These are phyloP conservation scores for Medauroidea extradentata DNA, from an alignment of 1,140 invertebrate genomes.

Conservation along the genomic window DNA sequence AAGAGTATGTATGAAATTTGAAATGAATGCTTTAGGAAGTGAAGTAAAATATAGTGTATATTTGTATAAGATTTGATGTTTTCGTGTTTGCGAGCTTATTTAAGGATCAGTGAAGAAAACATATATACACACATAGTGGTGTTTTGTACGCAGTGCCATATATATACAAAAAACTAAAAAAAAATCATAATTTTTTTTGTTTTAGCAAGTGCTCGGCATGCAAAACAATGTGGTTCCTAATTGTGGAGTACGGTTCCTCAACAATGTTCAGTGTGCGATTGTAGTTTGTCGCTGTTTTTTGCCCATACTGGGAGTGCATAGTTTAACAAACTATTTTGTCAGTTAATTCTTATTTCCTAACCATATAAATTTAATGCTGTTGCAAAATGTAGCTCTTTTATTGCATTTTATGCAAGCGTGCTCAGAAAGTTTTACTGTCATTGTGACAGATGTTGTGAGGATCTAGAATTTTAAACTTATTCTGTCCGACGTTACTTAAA, in stretches of 20 bases:
- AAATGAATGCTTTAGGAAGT: no score
- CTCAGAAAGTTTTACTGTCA: no score
- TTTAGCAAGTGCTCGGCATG: constrained; percentile 16
- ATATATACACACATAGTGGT: constrained; percentile 6
- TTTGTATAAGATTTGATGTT: constrained; percentile 2
- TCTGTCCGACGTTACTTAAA: no score
- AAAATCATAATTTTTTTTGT: background rate
- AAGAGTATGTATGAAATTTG: no score
- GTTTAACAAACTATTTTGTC: background rate
- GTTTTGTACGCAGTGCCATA: constrained; percentile 28
- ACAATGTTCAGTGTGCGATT: constrained; percentile 11
- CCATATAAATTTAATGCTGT: no score
- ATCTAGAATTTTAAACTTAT: no score
- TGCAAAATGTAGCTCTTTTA: no score
- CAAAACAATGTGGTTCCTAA: constrained; percentile 29
- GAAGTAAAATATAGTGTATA: no score
- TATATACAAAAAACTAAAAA: constrained; percentile 7
- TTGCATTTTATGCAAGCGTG: no score
- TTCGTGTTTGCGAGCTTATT: constrained; percentile 27
- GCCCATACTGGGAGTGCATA: no score
- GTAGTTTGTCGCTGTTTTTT: no score
- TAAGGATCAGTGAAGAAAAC: constrained; percentile 14
- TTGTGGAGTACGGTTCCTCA: constrained; percentile 26
- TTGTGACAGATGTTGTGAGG: no score
- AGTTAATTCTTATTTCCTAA: constrained; percentile 7